Percentiles rank a stretch among this genome's conserved stretches.
Evolutionary conservation across 2,113 vertebrate species (phyloP).

Genomic region (Tenebrosternarchus preto): DNA sequence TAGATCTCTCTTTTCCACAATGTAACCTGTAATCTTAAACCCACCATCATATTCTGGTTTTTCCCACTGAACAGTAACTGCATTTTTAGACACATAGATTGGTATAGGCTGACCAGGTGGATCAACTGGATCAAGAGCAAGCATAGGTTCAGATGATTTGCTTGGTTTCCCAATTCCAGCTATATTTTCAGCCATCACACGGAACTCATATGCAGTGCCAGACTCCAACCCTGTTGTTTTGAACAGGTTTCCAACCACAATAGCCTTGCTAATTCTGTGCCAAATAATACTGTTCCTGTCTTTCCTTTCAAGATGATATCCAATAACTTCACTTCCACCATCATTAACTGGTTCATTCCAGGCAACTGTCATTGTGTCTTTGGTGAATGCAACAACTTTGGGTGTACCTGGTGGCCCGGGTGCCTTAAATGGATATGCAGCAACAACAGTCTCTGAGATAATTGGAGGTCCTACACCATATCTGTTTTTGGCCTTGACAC

Average conservation of each 20-base stretch:
- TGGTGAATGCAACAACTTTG: slow-evolving; percentile 86
- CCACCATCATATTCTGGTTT: slow-evolving; percentile 98
- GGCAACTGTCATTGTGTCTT: slow-evolving; percentile 92
- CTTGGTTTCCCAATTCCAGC: slow-evolving; percentile 96
- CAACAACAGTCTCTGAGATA: slow-evolving; percentile 85
- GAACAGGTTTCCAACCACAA: slow-evolving; percentile 90
- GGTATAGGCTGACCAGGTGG: slow-evolving; percentile 90
- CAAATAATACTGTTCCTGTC: slow-evolving; percentile 93
- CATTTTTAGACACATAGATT: slow-evolving; percentile 87
- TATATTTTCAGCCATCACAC: slow-evolving; percentile 93
- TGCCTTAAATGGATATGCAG: slow-evolving; percentile 91
- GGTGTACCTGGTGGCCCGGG: slow-evolving; percentile 96
- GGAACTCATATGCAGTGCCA: slow-evolving; percentile 96
- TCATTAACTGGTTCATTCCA: slow-evolving; percentile 96
- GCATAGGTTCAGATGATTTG: slow-evolving; percentile 88
- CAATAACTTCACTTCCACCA: slow-evolving; percentile 93
- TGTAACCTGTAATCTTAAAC: slow-evolving; percentile 97
- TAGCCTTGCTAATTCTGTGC: slow-evolving; percentile 87
- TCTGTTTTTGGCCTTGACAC: slow-evolving; percentile 95
- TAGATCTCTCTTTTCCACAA: slow-evolving; percentile 92
- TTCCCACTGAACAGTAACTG: slow-evolving; percentile 90
- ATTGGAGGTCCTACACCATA: slow-evolving; percentile 90
- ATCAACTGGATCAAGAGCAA: slow-evolving; percentile 94
- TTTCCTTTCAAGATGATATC: slow-evolving; percentile 96
- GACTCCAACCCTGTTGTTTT: slow-evolving; percentile 89